Evolutionary conservation across 1,140 invertebrate species (phyloP).

Genomic region (Cardiocondyla obscurior): DNA sequence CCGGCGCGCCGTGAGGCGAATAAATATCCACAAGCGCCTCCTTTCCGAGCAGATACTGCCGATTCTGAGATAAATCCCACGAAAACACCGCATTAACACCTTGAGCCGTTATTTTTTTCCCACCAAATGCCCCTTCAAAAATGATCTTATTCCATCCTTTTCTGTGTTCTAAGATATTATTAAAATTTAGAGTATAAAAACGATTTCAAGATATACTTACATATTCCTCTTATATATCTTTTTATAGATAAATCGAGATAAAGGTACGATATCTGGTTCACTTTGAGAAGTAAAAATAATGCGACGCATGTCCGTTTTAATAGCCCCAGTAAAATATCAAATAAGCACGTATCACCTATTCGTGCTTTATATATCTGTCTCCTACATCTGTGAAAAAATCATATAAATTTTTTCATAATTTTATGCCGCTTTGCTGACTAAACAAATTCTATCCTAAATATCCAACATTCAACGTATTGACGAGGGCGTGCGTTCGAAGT

Average conservation of each 20-base stretch:
- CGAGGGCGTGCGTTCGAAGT: background rate
- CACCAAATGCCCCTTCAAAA: background rate
- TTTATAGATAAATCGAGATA: background rate
- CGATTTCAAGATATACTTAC: background rate
- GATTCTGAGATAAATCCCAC: constrained; percentile 35
- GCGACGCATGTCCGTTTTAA: background rate
- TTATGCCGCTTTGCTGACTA: too few relatives aligned
- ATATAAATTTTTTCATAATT: too few relatives aligned
- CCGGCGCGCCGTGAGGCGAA: constrained; percentile 48
- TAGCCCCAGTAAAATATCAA: background rate
- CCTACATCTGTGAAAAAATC: too few relatives aligned
- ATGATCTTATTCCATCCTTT: background rate
- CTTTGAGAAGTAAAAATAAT: background rate
- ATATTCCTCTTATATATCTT: background rate
- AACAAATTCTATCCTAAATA: too few relatives aligned
- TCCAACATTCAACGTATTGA: background rate
- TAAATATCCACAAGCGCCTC: constrained; percentile 56
- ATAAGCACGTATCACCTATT: constrained; percentile 8
- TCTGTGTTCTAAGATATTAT: background rate
- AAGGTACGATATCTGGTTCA: background rate
- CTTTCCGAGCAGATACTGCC: constrained; percentile 1
- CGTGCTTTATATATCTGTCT: too few relatives aligned
- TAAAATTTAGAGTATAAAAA: background rate
- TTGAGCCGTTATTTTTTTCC: constrained; percentile 23
- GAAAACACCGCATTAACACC: constrained; percentile 40